Evolutionary conservation across 2,888 invertebrate species (phyloP), one percentile per base, ranked within the genome.

Genomic region (Drosophila pegasa): DNA sequence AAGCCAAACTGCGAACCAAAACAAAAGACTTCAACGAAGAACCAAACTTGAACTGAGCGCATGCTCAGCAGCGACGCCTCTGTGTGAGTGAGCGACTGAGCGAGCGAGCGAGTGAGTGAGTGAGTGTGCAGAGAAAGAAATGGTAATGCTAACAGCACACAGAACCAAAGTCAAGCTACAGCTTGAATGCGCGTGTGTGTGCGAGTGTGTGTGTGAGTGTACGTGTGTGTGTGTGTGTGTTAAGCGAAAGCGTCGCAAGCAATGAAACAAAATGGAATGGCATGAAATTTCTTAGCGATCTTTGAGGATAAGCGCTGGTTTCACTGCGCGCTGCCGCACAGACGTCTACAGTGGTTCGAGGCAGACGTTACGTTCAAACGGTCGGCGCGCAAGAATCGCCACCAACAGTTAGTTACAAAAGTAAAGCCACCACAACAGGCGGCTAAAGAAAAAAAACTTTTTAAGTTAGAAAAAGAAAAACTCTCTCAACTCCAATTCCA

Each of bases 251-350:
- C 84, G 87, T 75, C 73, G 71, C 63, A 35, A 55, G 55, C 55
- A 64, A 73, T 57, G 88, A 78, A 87, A 80, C 81, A 78, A 80
- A 86, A 76, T 80, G 87, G 87, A 89, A 89, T 86, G 85, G 79
- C 76, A 81, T 88, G 86, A 83, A 89, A 88, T 88, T 87, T 86
- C 89, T 86, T 89, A 75, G 85, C 85, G 86, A 88, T 88, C 88
- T 87, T 87, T 78, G 88, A 90, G 90, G 90, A 90, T 90, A 91
- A 90, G 90, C 90, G 90, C 76, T 80, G 83, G 86, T 89, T 88
- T 85, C 90, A 86, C 83, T 85, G 86, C 78, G 75, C 88, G 89
- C 88, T 89, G 90, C 88, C 85, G 89, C 84, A 90, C 91, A 90
- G 90, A 90, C 91, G 91, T 90, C 84, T 79, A 85, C 85, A 79